These are phyloP conservation scores for Pogonomyrmex californicus DNA, from an alignment of 1,140 invertebrate genomes.

Conservation along the genomic window DNA sequence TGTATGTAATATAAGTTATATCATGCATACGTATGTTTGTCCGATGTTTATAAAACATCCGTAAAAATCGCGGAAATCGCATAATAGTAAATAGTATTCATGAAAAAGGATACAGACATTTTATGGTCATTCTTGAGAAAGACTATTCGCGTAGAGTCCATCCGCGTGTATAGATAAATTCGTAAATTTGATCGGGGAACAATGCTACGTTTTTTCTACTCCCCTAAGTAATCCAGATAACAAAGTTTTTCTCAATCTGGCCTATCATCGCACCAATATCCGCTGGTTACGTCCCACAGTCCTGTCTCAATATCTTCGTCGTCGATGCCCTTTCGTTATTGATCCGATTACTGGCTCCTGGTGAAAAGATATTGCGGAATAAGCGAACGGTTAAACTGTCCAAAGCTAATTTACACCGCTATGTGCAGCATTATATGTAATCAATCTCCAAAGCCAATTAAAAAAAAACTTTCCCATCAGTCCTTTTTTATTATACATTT, in stretches of 20 bases:
- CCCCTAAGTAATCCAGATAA: slow-evolving; percentile 74
- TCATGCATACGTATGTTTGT: not conserved
- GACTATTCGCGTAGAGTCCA: slow-evolving; percentile 18
- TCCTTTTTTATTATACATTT: not conserved
- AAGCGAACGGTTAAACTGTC: slow-evolving; percentile 41
- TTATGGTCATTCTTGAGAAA: slow-evolving; percentile 16
- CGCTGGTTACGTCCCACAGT: slow-evolving; percentile 58
- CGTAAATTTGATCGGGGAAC: slow-evolving; percentile 66
- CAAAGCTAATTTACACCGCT: slow-evolving; percentile 8
- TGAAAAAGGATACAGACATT: not conserved
- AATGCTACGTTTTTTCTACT: slow-evolving; percentile 67
- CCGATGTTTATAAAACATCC: not conserved
- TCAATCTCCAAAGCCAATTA: slow-evolving; percentile 14
- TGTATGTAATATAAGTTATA: not conserved
- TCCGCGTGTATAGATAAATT: slow-evolving; percentile 28
- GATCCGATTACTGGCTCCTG: slow-evolving; percentile 78
- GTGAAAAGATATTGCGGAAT: slow-evolving; percentile 71
- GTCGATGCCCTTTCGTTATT: slow-evolving; percentile 67
- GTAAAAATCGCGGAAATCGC: slow-evolving; percentile 17
- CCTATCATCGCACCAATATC: slow-evolving; percentile 77
- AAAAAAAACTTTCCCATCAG: not conserved
- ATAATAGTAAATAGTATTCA: not conserved
- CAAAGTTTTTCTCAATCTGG: slow-evolving; percentile 80
- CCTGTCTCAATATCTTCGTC: slow-evolving; percentile 70
- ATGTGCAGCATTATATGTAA: not conserved